Conservation (phyloP, 1,140 invertebrate genomes). For the Bursaphelenchus mucronatus region DNA sequence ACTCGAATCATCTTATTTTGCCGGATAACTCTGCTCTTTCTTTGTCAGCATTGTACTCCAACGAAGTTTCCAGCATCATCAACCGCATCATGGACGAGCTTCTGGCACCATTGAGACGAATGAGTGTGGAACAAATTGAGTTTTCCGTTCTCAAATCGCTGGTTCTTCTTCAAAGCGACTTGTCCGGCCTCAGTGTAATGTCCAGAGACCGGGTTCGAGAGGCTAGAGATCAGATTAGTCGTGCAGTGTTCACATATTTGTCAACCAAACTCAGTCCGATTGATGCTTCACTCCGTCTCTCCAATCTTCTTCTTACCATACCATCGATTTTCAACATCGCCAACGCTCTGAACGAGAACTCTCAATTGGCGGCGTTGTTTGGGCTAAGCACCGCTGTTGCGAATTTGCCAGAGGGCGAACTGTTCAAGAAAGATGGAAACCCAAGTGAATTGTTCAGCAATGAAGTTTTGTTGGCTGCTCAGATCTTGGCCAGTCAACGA, state of each 20-base stretch:
- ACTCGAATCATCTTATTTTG: constrained; percentile 38
- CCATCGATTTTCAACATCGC: constrained; percentile 42
- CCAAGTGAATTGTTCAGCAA: constrained; percentile 6
- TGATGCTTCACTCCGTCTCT: constrained; percentile 48
- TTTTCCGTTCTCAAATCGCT: constrained; percentile 48
- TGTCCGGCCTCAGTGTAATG: constrained; percentile 34
- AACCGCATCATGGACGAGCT: constrained; percentile 48
- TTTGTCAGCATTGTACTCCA: constrained; percentile 36
- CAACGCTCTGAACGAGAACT: constrained; percentile 33
- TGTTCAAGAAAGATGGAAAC: constrained; percentile 5
- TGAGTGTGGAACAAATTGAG: constrained; percentile 43
- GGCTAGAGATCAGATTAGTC: constrained; percentile 44
- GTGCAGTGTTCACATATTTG: constrained; percentile 49
- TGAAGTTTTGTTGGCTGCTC: constrained; percentile 10
- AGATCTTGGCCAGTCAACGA: constrained; percentile 3
- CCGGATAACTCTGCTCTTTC: constrained; percentile 46
- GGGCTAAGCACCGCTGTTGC: constrained; percentile 36
- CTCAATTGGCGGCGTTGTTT: constrained; percentile 41
- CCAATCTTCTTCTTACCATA: constrained; percentile 49
- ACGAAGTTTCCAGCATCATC: constrained; percentile 29
- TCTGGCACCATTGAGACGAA: constrained; percentile 41
- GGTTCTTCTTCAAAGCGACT: constrained; percentile 43
- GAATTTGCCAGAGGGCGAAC: background rate
- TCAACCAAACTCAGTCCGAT: constrained; percentile 21
- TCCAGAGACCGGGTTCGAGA: constrained; percentile 47